Conservation (phyloP, 2,797 vertebrate genomes). For the Iguana delicatissima region DNA sequence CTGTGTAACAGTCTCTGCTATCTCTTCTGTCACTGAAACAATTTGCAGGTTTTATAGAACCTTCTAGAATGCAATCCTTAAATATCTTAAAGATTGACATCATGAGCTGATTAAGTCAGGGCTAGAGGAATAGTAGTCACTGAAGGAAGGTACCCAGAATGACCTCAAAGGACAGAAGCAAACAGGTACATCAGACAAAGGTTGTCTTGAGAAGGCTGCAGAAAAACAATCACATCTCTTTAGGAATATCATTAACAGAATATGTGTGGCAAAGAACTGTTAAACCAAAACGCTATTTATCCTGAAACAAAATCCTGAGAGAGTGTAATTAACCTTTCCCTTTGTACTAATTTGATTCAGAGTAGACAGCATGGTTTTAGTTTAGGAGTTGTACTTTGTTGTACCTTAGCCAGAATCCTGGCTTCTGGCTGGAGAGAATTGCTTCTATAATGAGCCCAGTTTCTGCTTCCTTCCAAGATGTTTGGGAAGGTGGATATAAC, state of each 20-base stretch:
- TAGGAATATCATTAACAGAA: slow-evolving; percentile 9
- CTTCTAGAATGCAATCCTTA: background rate
- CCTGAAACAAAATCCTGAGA: background rate
- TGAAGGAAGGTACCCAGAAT: background rate
- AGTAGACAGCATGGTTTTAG: background rate
- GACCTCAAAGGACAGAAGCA: background rate
- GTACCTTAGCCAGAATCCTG: background rate
- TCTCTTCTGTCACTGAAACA: background rate
- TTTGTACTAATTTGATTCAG: background rate
- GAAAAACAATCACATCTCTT: slow-evolving; percentile 7
- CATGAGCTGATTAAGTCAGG: slow-evolving; percentile 1
- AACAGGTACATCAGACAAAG: background rate
- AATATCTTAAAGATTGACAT: slow-evolving; percentile 13
- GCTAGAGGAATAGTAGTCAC: background rate
- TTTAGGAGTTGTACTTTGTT: background rate
- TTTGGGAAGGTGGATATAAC: background rate
- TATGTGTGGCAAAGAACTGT: slow-evolving; percentile 3
- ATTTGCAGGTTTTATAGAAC: slow-evolving; percentile 3
- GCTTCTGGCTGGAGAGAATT: background rate
- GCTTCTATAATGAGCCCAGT: background rate
- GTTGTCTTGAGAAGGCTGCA: background rate
- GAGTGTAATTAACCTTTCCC: background rate
- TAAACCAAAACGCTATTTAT: background rate
- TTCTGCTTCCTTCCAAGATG: background rate
- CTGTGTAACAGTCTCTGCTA: too few species aligned